These are phyloP conservation scores for Melipona bicolor DNA, from an alignment of 2,888 invertebrate species.

Conservation along the genomic window DNA sequence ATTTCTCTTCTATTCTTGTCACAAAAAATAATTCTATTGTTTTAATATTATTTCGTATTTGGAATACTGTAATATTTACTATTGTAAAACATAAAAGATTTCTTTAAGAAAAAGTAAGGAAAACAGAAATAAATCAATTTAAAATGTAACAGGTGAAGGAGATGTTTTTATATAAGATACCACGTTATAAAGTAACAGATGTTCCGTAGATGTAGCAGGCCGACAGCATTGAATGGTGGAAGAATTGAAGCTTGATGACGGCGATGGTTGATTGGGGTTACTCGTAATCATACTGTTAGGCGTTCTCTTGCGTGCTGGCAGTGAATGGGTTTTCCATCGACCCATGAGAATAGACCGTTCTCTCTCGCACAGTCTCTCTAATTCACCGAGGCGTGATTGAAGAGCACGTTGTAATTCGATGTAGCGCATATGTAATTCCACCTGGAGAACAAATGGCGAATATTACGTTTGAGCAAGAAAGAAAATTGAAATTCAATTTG, in stretches of 20 bases:
- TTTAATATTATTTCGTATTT: too few species aligned
- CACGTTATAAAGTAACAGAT: constrained; percentile 84
- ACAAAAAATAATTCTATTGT: too few species aligned
- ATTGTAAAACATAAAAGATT: too few species aligned
- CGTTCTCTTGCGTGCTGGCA: constrained; percentile 93
- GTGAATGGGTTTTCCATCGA: constrained; percentile 95
- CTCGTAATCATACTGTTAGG: constrained; percentile 85
- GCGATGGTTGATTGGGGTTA: constrained; percentile 77
- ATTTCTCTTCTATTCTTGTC: neutral
- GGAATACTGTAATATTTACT: too few species aligned
- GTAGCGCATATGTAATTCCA: constrained; percentile 96
- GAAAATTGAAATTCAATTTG: too few species aligned
- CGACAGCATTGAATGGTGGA: constrained; percentile 87
- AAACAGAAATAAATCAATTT: neutral
- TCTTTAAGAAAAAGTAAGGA: too few species aligned
- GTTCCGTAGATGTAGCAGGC: constrained; percentile 93
- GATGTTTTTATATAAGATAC: constrained; percentile 54
- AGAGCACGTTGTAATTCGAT: constrained; percentile 94
- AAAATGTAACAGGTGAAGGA: too few species aligned
- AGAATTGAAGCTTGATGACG: constrained; percentile 79
- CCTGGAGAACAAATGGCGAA: constrained; percentile 82
- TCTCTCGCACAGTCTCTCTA: constrained; percentile 92
- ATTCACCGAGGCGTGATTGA: constrained; percentile 93
- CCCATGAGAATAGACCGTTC: constrained; percentile 93
- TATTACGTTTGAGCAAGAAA: neutral